These are phyloP conservation scores for Aegypius monachus DNA, from an alignment of 2,113 vertebrate genomes.

Conservation along the genomic window DNA sequence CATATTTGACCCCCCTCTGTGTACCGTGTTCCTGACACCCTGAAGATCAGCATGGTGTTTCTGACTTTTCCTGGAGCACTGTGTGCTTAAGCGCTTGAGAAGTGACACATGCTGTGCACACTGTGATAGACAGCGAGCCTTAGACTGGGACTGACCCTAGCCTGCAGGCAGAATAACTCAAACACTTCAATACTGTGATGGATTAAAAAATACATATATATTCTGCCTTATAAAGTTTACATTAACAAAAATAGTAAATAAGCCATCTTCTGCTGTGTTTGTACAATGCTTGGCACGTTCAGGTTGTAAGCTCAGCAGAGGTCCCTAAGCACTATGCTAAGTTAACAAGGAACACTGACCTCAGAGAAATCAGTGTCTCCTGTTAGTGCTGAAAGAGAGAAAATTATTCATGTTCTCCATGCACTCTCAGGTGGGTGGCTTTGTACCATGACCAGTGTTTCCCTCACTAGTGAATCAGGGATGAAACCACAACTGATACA, in stretches of 20 bases:
- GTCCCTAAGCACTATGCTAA: neutral
- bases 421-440: neutral
- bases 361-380: neutral
- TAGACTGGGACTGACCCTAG: neutral
- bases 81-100: neutral
- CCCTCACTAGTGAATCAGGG: neutral
- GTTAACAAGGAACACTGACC: neutral
- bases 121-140: neutral
- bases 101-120: neutral
- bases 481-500: neutral
- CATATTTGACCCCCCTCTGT: neutral
- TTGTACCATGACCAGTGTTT: neutral
- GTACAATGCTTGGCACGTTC: neutral
- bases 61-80: neutral
- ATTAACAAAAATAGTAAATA: neutral
- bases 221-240: neutral
- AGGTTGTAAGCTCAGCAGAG: neutral
- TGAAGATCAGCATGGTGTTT: neutral
- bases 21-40: neutral
- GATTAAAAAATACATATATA: neutral
- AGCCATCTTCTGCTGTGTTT: neutral
- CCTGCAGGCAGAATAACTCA: neutral
- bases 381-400: neutral
- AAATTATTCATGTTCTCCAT: neutral
- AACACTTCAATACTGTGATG: neutral